Conservation (phyloP, 2,797 vertebrate species). For the Bufotes viridis region DNA sequence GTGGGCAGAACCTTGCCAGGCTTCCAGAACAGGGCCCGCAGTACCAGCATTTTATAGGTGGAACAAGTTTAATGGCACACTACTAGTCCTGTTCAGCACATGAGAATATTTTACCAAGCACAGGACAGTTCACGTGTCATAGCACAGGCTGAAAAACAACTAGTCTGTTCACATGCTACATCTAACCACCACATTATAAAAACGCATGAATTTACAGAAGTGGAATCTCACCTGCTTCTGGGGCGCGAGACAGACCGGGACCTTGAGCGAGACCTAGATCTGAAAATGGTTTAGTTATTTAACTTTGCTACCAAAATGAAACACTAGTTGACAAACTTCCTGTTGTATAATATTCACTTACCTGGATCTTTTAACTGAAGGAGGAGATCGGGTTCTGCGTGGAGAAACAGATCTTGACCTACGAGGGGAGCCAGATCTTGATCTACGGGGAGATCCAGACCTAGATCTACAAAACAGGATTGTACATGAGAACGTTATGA, state of each 20-base stretch:
- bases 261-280: conserved; percentile 79
- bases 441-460: conserved; percentile 80
- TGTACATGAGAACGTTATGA: not conserved
- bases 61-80: too few species aligned
- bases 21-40: too few species aligned
- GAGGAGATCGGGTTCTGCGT: conserved; percentile 77
- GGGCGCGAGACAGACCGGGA: conserved; percentile 81
- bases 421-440: conserved; percentile 79
- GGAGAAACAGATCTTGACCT: conserved; percentile 80
- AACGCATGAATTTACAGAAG: not conserved
- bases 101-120: too few species aligned
- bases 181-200: not conserved
- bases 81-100: too few species aligned
- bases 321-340: not conserved
- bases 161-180: not conserved
- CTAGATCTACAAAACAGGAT: conserved; percentile 76
- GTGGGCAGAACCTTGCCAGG: too few species aligned
- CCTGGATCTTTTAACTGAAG: conserved; percentile 83
- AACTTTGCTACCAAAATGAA: too few species aligned
- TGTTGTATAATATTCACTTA: conserved; percentile 65
- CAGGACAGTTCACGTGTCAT: too few species aligned
- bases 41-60: too few species aligned
- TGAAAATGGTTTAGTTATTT: conserved; percentile 40
- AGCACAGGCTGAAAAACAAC: too few species aligned
- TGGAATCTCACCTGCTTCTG: conserved; percentile 79